A percentile compares a stretch with the other conserved stretches of the same genome.
phyloP scores from a whole-genome alignment of 2,113 vertebrate species.

The Puma concolor region DNA sequence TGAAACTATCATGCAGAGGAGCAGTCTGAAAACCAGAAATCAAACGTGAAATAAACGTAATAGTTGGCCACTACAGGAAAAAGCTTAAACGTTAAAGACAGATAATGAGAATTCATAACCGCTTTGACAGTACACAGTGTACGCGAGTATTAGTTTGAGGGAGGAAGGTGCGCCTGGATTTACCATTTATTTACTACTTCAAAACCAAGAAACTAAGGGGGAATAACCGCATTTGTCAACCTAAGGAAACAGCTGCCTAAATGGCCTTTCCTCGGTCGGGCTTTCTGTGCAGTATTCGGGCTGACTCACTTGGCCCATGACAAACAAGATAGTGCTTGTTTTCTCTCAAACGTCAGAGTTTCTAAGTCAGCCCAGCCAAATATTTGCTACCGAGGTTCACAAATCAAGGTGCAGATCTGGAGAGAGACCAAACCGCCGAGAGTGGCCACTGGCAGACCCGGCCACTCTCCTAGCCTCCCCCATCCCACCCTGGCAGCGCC shows the following conservation, averaged over 20 bases:
- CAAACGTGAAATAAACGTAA: background rate
- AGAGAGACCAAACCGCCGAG: background rate
- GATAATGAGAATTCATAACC: background rate
- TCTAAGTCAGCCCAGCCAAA: background rate
- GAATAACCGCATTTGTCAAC: background rate
- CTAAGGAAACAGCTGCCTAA: background rate
- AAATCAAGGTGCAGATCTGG: background rate
- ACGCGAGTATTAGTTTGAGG: background rate
- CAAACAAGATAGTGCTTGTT: slow-evolving; percentile 29
- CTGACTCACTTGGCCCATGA: background rate
- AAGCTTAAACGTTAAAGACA: background rate
- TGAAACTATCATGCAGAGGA: background rate
- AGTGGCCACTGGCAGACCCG: background rate
- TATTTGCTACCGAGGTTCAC: background rate
- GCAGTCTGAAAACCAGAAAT: background rate
- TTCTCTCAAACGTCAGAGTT: background rate
- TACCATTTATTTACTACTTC: background rate
- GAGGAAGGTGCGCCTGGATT: background rate
- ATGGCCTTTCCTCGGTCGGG: background rate
- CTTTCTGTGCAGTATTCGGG: background rate
- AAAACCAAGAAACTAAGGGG: background rate
- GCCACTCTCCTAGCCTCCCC: background rate
- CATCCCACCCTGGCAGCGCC: background rate
- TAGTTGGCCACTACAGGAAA: background rate
- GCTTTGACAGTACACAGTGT: background rate